Base-by-base conservation (phyloP, 37 sponge, comb jelly and placozoan species). In the Diacarnus erythraeanus region DNA sequence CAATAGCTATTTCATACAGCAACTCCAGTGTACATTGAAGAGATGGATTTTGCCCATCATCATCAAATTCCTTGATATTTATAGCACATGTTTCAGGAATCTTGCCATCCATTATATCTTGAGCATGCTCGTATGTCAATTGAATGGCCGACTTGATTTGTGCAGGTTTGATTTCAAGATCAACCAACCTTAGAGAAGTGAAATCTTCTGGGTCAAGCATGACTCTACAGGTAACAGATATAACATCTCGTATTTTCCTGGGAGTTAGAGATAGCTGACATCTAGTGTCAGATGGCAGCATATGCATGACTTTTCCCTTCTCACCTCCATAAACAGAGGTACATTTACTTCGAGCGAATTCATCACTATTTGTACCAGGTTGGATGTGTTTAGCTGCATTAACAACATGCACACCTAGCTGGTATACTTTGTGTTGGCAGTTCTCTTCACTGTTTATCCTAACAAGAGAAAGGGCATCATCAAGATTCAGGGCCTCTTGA, bases 401-500 rank as follows among this genome's bases (percentile, higher is more conserved):
- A 22, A 77, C 42, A 18, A 92, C 81, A 31, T 84, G 86, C 0
- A 92, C 86, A 33, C 78, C 89, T 18, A 92, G 43, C 75, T 84
- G 34, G 72, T 82, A 92, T 3, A 27, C 30, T 21, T 35, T 57
- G 0, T 26, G 9, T 29, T 33, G 27, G 26, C 34, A 72, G 23
- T 57, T 41, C 12, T 26, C 63, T 3, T 9, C 43, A 0, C 27
- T 20, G 3, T 42, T 30, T 21, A 83, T 0, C 25, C 25, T 65
- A 3, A 17, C 34, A 25, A 87, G 42, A 25, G 88, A 79, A 5
- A 92, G 25, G 15, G 92, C 92, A 92, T 92, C 88, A 63, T 92
- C 92, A 20, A 87, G 78, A 21, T 77, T 76, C 3, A 26, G 33
- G 17, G 92, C 84, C 56, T 41, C 78, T 38, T 70, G 66, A 37